Base-by-base conservation (phyloP, 2,888 invertebrate species). In the Matsumyia berberina region DNA sequence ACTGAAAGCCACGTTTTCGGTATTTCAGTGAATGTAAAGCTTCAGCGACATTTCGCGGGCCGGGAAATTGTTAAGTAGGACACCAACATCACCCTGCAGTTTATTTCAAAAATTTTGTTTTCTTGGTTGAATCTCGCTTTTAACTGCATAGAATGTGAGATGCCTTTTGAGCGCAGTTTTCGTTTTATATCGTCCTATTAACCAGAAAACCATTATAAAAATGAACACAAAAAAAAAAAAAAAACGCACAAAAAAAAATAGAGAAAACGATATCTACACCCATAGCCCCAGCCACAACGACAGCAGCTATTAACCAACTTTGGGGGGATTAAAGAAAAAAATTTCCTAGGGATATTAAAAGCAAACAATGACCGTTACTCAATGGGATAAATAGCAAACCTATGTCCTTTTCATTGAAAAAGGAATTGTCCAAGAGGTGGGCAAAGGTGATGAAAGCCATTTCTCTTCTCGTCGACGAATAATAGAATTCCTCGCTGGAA, bases 381-480 rank as follows among this genome's bases (percentile, higher is more conserved):
- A 33, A 31, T 31, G 33, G 62, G 62, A 62, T 62, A 62, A 46
- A 62, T 62, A 33, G 62, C 62, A 31, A 46, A 62, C 62, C 46
- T 17, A 62, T 62, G 62, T 62, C 42, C 62, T 62, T 62, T 62
- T 62, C 46, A n/a, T 62, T 24, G 9, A n/a, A 17, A 44, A 31
- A 31, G 29, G 31, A 62, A 44, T 15, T 33, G 33, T 17, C 62
- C 62, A 3, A 17, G 46, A 62, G 46, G 62, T 62, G 62, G 46
- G 19, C 15, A 17, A 31, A 62, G 62, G 62, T 62, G 62, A 62
- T 62, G 62, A 62, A 46, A 62, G 44, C 33, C 46, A 62, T 62
- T 62, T 62, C 29, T 62, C 62, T 42, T 62, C 62, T 62, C 33
- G 31, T 62, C 62, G 31, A 33, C 11, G 31, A 31, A 46, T 46